Evolutionary conservation across 2,113 vertebrate species (phyloP).

Genomic region (Dipodomys ordii): DNA sequence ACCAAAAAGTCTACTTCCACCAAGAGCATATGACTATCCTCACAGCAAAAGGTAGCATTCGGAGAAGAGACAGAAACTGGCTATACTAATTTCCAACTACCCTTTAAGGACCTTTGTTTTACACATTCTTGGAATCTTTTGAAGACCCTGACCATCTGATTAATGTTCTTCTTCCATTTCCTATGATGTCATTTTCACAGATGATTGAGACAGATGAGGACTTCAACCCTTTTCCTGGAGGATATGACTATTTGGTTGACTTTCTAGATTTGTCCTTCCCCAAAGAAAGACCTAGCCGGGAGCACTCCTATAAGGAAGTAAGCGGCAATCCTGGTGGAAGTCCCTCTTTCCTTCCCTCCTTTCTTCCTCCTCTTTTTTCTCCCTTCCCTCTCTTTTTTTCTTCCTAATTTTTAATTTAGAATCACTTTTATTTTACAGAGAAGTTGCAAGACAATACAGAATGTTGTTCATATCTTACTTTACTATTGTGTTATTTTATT

Average conservation of each 20-base stretch:
- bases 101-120: neutral
- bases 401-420: neutral
- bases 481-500: neutral
- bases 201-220: slow-evolving; percentile 89
- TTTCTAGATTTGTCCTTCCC: slow-evolving; percentile 89
- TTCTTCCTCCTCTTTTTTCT: neutral
- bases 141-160: neutral
- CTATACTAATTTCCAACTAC: neutral
- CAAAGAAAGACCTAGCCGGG: slow-evolving; percentile 81
- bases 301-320: slow-evolving; percentile 86
- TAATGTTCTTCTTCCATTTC: neutral
- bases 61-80: neutral
- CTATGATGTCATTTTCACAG: slow-evolving; percentile 70
- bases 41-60: neutral
- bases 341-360: neutral
- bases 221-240: slow-evolving; percentile 79
- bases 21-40: neutral
- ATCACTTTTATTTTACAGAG: neutral
- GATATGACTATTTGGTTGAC: slow-evolving; percentile 89
- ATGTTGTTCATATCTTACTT: neutral
- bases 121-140: neutral
- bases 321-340: neutral
- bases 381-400: neutral
- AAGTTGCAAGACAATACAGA: neutral
- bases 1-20: too few species aligned